Percentiles rank a stretch among this genome's conserved stretches.
phyloP scores from a whole-genome alignment of 2,797 vertebrate species.

The Gymnodraco acuticeps region DNA sequence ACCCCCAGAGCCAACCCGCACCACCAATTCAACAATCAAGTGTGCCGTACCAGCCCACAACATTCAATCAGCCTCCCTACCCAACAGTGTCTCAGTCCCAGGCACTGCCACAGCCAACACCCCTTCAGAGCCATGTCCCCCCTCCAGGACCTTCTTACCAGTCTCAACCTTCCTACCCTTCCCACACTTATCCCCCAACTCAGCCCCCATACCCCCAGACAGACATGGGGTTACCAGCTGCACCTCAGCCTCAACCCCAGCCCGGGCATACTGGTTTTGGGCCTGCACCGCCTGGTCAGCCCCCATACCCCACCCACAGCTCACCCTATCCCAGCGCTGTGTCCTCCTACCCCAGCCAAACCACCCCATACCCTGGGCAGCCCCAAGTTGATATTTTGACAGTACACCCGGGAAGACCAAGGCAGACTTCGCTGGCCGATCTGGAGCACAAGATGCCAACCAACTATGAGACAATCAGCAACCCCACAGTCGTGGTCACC shows the following conservation, averaged over 20 bases:
- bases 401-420: conserved; percentile 90
- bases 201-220: conserved; percentile 89
- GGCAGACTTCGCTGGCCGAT: conserved; percentile 94
- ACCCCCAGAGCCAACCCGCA: conserved; percentile 84
- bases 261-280: conserved; percentile 89
- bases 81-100: conserved; percentile 87
- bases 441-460: conserved; percentile 97
- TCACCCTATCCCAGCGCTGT: conserved; percentile 88
- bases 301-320: conserved; percentile 91
- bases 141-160: conserved; percentile 87
- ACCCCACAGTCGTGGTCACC: conserved; percentile 88
- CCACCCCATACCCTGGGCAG: conserved; percentile 86
- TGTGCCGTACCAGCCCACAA: conserved; percentile 78
- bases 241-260: conserved; percentile 80
- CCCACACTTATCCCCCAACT: conserved; percentile 86
- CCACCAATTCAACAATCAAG: conserved; percentile 80
- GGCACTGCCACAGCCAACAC: conserved; percentile 90
- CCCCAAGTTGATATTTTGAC: conserved; percentile 86
- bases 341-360: conserved; percentile 87
- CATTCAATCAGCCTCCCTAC: conserved; percentile 89
- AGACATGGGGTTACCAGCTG: conserved; percentile 85
- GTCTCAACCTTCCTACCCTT: conserved; percentile 86
- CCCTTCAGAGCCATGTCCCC: conserved; percentile 86
- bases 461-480: conserved; percentile 94
- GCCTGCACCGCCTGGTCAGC: conserved; percentile 84